Evolutionary conservation across 64 coral and sea anemone genomes (phyloP), one percentile per base, ranked within the genome.

Genomic region (Stichodactyla mertensii): DNA sequence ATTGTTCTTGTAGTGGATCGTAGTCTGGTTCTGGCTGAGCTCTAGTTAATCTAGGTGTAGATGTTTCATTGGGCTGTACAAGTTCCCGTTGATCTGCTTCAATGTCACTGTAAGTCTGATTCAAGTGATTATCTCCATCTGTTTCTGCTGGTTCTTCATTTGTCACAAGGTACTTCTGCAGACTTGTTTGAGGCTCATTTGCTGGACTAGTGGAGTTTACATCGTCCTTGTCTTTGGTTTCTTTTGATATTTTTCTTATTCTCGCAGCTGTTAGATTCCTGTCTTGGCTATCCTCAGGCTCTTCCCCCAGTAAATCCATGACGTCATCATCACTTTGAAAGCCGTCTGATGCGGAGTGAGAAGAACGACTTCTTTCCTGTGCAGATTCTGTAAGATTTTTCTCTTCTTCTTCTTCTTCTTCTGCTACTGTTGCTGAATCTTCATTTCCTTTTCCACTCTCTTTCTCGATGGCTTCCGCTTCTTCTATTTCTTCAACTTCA

Each of bases 241-340:
- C 83, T 36, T 22, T 55, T 54, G 83, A 85, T 18, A 85, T 36
- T 59, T 10, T 57, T 24, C 22, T 26, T 10, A 61, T 55, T 16
- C 22, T 85, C 11, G 19, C 55, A 18, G 83, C 55, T 6, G 83
- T 85, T 16, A 84, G 7, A 52, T 31, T 82, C 67, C 55, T 83
- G 52, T 60, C 64, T 86, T 84, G 84, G 77, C 86, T 92, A 13
- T 92, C 91, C 52, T 87, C 87, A 22, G 66, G 90, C 23, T 93
- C 94, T 9, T 97, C 94, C 11, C 92, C 94, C 0, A 97, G 83
- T 58, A 97, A 85, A 82, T 97, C 94, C 88, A 97, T 92, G 55
- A 97, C 91, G 79, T 97, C 94, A 90, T 97, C 94, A 26, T 97
- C 94, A 87, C 91, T 97, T 54, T 62, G 74, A 74, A 97, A 97